Evolutionary conservation across 2,113 vertebrate genomes (phyloP), one percentile per base, ranked within the genome.

Genomic region (Tamias sibiricus): DNA sequence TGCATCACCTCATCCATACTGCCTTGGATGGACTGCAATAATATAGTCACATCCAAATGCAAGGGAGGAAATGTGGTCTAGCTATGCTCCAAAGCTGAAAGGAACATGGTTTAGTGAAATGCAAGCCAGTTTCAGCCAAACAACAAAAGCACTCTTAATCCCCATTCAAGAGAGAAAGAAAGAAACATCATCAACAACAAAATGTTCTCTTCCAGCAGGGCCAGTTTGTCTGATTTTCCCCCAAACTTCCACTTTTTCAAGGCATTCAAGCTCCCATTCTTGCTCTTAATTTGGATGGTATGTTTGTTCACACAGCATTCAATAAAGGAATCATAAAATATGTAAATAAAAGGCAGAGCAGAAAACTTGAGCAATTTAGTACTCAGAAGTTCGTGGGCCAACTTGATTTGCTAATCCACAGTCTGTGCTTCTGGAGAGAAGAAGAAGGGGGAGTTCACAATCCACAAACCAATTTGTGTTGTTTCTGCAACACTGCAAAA

Each of bases 401-500:
- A 2, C 95, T 97, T 11, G 95, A 96, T 97, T 97, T 87, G 82
- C 94, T 97, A 97, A 98, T 98, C 97, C 81, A 14, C 94, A 91
- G 84, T 96, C 98, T 97, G 95, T 75, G 95, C 95, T 98, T 98
- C 98, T 79, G 84, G 85, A 97, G 96, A 96, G 95, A 92, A 24
- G 44, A 98, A 96, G 98, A 98, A 98, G 90, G 98, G 98, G 98
- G 98, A 98, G 98, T 98, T 98, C 98, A 98, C 98, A 98, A 98
- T 98, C 94, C 98, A 97, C 98, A 98, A 98, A 98, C 98, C 98
- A 99, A 99, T 99, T 98, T 99, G 98, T 98, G 98, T 98, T 98
- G 98, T 99, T 99, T 99, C 98, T 99, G 99, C 98, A 99, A 99
- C 98, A 98, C 98, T 98, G 98, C 98, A 98, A 98, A 99, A 98